These are phyloP conservation scores for Papilio elwesi DNA, from an alignment of 2,888 invertebrate genomes.

Conservation along the genomic window DNA sequence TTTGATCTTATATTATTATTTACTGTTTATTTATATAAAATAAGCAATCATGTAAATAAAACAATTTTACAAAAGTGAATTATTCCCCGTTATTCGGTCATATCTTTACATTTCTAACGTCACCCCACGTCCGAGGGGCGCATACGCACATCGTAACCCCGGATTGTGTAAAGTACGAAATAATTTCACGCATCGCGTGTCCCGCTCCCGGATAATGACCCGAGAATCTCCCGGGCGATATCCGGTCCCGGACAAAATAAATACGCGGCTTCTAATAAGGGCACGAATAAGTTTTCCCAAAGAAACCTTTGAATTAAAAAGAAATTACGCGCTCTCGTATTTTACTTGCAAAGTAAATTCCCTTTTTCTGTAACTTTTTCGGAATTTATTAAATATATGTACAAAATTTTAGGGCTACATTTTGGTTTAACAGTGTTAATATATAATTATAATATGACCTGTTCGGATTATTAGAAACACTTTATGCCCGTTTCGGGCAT, in stretches of 20 bases:
- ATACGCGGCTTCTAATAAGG: conserved; percentile 68
- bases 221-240: conserved; percentile 62
- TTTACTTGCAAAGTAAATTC: conserved; percentile 22
- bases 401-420: neutral
- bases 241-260: conserved; percentile 71
- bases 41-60: too few species aligned
- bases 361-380: neutral
- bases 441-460: too few species aligned
- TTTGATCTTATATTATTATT: too few species aligned
- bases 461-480: too few species aligned
- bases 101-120: conserved; percentile 56
- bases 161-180: conserved; percentile 83
- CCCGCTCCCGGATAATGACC: conserved; percentile 78
- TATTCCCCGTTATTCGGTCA: conserved; percentile 31
- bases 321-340: conserved; percentile 49
- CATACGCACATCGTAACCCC: conserved; percentile 71
- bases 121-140: conserved; percentile 59
- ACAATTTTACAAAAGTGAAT: too few species aligned
- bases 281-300: conserved; percentile 60
- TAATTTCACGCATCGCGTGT: conserved; percentile 84
- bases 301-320: conserved; percentile 56
- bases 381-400: neutral
- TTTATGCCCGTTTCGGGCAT: too few species aligned
- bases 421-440: too few species aligned
- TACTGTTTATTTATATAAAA: too few species aligned